Conservation (phyloP, 2,113 vertebrate genomes). For the Ardeotis arabs region DNA sequence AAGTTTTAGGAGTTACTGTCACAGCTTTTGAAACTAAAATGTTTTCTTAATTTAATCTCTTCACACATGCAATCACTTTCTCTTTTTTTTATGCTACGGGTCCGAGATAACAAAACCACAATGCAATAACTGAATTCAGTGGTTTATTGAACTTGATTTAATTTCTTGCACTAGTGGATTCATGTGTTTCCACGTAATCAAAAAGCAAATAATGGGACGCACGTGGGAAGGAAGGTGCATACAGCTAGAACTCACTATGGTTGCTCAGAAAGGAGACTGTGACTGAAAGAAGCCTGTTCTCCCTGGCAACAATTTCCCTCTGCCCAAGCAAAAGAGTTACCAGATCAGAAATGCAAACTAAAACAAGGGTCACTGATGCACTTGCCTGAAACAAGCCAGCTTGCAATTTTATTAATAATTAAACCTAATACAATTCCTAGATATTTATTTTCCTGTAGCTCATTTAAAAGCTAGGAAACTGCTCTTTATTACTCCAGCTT, state of each 20-base stretch:
- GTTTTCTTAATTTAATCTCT: slow-evolving; percentile 4
- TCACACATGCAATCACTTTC: neutral
- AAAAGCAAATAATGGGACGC: neutral
- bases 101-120: neutral
- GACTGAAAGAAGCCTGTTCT: neutral
- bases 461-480: neutral
- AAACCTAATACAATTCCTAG: neutral
- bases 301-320: neutral
- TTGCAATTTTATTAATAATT: neutral
- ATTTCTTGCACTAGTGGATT: neutral
- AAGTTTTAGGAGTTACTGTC: neutral
- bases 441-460: neutral
- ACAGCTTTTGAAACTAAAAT: neutral
- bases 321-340: neutral
- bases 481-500: neutral
- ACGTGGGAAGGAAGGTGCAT: neutral
- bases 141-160: neutral
- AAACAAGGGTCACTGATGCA: slow-evolving; percentile 18
- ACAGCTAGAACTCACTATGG: neutral
- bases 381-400: slow-evolving; percentile 34
- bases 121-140: neutral
- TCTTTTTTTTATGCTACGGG: neutral
- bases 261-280: neutral
- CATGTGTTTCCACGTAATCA: neutral
- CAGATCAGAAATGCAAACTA: slow-evolving; percentile 15